These are phyloP conservation scores for Hirtodrosophila confusa DNA, from an alignment of 2,888 invertebrate species.

Conservation along the genomic window DNA sequence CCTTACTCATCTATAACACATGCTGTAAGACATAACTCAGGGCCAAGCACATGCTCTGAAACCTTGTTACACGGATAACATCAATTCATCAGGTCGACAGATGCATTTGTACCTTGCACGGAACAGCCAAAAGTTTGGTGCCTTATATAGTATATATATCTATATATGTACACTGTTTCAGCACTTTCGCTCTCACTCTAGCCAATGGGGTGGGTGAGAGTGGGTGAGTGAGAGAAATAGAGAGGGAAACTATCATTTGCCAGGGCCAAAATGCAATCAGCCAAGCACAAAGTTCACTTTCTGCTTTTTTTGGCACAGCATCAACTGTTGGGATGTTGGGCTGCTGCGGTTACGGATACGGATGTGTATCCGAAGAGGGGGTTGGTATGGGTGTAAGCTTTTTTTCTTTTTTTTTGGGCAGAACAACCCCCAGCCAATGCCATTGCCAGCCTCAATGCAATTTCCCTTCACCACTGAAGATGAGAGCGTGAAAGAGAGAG, in stretches of 20 bases:
- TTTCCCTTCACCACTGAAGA: conserved; percentile 54
- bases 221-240: background rate
- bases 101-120: conserved; percentile 27
- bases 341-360: conserved; percentile 20
- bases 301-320: conserved; percentile 67
- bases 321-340: conserved; percentile 57
- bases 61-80: conserved; percentile 3
- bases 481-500: conserved; percentile 28
- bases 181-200: conserved; percentile 62
- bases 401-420: conserved; percentile 44
- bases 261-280: conserved; percentile 64
- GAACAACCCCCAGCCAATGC: conserved; percentile 76
- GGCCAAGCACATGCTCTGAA: background rate
- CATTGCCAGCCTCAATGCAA: conserved; percentile 82
- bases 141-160: conserved; percentile 32
- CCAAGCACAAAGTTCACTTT: conserved; percentile 75
- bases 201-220: conserved; percentile 1
- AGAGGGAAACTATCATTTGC: conserved; percentile 26
- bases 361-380: conserved; percentile 4
- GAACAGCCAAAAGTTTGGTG: conserved; percentile 22
- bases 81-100: conserved; percentile 29
- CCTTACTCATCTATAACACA: background rate
- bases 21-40: background rate
- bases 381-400: conserved; percentile 29
- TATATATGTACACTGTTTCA: conserved; percentile 15